Evolutionary conservation across 1,140 invertebrate species (phyloP).

Genomic region (Drosophila funebris): DNA sequence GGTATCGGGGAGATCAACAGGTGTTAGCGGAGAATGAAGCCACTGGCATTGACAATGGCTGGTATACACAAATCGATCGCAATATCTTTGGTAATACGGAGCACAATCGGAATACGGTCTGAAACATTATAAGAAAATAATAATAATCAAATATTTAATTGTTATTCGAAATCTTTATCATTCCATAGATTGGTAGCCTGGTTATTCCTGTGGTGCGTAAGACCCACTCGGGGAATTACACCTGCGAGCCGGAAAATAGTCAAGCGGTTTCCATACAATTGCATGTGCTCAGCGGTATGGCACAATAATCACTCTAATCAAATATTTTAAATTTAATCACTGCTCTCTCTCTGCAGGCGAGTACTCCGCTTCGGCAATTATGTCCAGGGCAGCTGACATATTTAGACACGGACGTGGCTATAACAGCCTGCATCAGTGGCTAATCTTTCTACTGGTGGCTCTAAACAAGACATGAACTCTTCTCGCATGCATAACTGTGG

Average conservation of each 20-base stretch:
- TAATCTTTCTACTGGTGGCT: slow-evolving; percentile 68
- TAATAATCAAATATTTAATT: not conserved
- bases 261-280: slow-evolving; percentile 66
- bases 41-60: slow-evolving; percentile 36
- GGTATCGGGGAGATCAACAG: slow-evolving; percentile 88
- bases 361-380: slow-evolving; percentile 81
- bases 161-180: not conserved
- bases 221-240: slow-evolving; percentile 74
- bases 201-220: slow-evolving; percentile 87
- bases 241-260: slow-evolving; percentile 74
- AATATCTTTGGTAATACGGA: slow-evolving; percentile 73
- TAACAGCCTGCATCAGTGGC: slow-evolving; percentile 60
- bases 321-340: not conserved
- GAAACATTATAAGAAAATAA: not conserved
- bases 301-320: not conserved
- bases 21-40: slow-evolving; percentile 67
- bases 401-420: slow-evolving; percentile 48
- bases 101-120: slow-evolving; percentile 65
- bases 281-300: slow-evolving; percentile 77
- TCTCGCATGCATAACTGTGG: not conserved
- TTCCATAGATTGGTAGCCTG: slow-evolving; percentile 82
- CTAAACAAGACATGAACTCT: slow-evolving; percentile 63
- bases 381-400: slow-evolving; percentile 56
- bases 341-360: slow-evolving; percentile 56
- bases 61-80: slow-evolving; percentile 74